These are phyloP conservation scores for Microplitis demolitor DNA, from an alignment of 1,140 invertebrate genomes.

Conservation along the genomic window DNA sequence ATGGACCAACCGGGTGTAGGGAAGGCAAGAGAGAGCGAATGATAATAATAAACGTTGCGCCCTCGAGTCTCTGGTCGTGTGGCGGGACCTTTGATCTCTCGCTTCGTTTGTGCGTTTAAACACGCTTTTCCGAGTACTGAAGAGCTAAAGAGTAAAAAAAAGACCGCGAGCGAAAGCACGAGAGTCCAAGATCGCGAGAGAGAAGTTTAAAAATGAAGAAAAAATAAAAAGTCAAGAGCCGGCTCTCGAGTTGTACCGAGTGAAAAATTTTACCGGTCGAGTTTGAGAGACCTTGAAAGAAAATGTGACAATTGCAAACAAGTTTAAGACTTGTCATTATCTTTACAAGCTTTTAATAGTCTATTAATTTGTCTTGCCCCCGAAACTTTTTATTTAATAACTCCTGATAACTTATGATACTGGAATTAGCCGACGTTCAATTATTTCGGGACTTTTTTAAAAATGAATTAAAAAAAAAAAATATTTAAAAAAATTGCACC, in stretches of 20 bases:
- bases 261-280: not conserved
- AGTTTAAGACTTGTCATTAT: not conserved
- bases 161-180: conserved; percentile 38
- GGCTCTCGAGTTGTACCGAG: too few species aligned
- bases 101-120: conserved; percentile 57
- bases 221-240: not conserved
- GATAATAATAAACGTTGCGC: conserved; percentile 50
- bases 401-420: too few species aligned
- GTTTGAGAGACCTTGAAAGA: not conserved
- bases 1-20: conserved; percentile 8
- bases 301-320: conserved; percentile 13
- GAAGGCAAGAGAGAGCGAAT: conserved; percentile 23
- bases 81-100: conserved; percentile 53
- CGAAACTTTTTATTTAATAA: too few species aligned
- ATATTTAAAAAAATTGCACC: too few species aligned
- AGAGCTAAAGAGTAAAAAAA: conserved; percentile 28
- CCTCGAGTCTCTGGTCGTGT: conserved; percentile 15
- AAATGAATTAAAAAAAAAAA: too few species aligned
- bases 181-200: not conserved
- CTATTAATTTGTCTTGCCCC: not conserved
- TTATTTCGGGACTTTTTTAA: too few species aligned
- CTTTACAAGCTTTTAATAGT: not conserved
- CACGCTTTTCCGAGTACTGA: conserved; percentile 44
- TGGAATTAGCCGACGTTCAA: too few species aligned
- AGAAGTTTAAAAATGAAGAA: not conserved